Percentiles rank a stretch among this genome's conserved stretches.
phyloP scores from a whole-genome alignment of 2,888 invertebrate species.

The Loripinus fragilis region DNA sequence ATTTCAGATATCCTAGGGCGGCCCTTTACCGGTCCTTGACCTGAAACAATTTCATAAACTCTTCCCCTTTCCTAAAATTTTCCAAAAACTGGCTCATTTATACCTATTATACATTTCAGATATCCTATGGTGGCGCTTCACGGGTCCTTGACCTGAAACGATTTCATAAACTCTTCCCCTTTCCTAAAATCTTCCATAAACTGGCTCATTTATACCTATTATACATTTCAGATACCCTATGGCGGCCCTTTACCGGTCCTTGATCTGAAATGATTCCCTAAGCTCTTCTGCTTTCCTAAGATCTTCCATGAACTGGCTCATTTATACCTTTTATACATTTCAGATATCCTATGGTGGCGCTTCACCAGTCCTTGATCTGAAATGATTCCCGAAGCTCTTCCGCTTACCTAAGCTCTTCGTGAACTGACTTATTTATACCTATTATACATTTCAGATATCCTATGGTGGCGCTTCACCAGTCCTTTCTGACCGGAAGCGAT shows the following conservation, averaged over 20 bases:
- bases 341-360: conserved; percentile 4
- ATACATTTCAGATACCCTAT: background rate
- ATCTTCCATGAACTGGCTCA: no score
- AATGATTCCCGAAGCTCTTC: background rate
- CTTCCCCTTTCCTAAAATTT: background rate
- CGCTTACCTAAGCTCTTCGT: no score
- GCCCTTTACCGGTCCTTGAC: background rate
- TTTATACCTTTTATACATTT: background rate
- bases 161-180: background rate
- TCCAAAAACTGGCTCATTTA: no score
- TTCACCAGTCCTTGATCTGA: background rate
- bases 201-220: no score
- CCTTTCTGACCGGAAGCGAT: background rate
- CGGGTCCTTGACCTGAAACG: background rate
- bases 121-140: background rate
- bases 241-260: background rate
- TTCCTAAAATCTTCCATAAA: no score
- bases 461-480: conserved; percentile 8
- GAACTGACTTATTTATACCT: no score
- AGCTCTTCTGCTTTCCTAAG: background rate
- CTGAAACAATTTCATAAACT: background rate
- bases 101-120: conserved; percentile 1
- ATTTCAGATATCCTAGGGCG: conserved; percentile 7
- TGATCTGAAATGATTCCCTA: background rate
- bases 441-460: background rate